Base-by-base conservation (phyloP, 2,113 vertebrate genomes). In the Ardeotis arabs region DNA sequence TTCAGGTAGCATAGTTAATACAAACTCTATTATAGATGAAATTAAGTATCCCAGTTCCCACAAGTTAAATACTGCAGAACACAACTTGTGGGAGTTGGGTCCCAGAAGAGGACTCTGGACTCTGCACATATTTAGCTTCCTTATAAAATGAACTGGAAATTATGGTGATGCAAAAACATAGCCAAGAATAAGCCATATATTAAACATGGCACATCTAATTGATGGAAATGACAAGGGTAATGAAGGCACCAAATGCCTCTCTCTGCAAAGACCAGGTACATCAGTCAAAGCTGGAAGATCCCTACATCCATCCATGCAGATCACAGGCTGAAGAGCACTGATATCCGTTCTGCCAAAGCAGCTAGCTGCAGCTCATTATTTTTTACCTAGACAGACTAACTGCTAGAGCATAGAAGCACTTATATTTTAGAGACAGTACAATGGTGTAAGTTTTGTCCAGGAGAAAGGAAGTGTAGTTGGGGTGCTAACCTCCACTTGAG, bases 181-280 rank as follows among this genome's bases (percentile, higher is more conserved):
- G 47, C 6, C 0, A 1, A 60, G 66, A 76, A 14, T 5, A 86
- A 81, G 4, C 9, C 20, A 14, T 29, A 8, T 4, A 50, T 9
- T 56, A 60, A 92, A 64, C 3, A n/a, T 28, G 5, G 24, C 7
- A 16, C 24, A 37, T 37, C 50, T 37, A 73, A 29, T 25, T 49
- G 56, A 39, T 1, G 2, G 10, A 5, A 76, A 56, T 10, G 14
- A 8, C 0, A 2, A 39, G 14, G 13, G 10, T 59, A 55, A 49
- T 2, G 9, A 11, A 4, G 22, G 9, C 14, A 25, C 21, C 47
- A 87, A 74, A 81, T 27, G 50, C 29, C 9, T 29, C 12, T 18
- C 37, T 49, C 31, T 37, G n/a, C n/a, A 59, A 84, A 67, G 16
- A 63, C 9, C 9, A 47, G 10, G 12, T 21, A 39, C 29, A 44